Conservation (phyloP, 2,888 invertebrate genomes). For the Kuschelorhynchus macadamiae region DNA sequence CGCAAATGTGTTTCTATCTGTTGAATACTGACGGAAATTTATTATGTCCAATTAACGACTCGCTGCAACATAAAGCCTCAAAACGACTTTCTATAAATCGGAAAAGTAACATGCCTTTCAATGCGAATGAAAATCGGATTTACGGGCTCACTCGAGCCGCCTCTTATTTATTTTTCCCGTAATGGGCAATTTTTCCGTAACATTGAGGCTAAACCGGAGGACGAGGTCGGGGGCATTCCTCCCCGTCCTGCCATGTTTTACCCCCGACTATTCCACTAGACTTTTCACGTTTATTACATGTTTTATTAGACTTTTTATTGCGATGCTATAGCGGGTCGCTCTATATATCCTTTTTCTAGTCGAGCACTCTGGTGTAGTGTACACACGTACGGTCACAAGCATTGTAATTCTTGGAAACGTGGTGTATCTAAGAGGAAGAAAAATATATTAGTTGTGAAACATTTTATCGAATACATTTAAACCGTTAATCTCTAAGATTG, state of each 20-base stretch:
- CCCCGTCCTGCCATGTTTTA: conserved; percentile 38
- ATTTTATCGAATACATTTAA: too few relatives aligned
- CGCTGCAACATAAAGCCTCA: neutral
- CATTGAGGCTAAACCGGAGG: conserved; percentile 47
- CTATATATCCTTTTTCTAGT: conserved; percentile 9
- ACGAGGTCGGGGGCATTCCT: conserved; percentile 32
- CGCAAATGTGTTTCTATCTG: too few relatives aligned
- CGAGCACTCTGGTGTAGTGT: neutral
- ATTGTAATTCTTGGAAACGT: neutral
- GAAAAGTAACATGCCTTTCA: conserved; percentile 43
- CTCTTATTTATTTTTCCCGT: conserved; percentile 50
- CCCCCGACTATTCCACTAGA: conserved; percentile 50
- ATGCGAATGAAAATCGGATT: conserved; percentile 50
- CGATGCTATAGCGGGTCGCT: conserved; percentile 32
- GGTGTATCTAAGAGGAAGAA: neutral
- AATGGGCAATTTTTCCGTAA: conserved; percentile 52
- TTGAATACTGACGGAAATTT: neutral
- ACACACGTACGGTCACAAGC: neutral
- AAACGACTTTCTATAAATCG: conserved; percentile 28
- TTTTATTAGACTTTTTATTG: conserved; percentile 52
- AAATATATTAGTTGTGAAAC: too few relatives aligned
- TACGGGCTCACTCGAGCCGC: conserved; percentile 45
- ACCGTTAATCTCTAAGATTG: too few relatives aligned
- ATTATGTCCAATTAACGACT: neutral
- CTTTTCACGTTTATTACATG: conserved; percentile 52